A percentile compares a stretch with the other conserved stretches of the same genome.
Evolutionary conservation across 2,113 vertebrate genomes (phyloP).

Genomic region (Ia io): DNA sequence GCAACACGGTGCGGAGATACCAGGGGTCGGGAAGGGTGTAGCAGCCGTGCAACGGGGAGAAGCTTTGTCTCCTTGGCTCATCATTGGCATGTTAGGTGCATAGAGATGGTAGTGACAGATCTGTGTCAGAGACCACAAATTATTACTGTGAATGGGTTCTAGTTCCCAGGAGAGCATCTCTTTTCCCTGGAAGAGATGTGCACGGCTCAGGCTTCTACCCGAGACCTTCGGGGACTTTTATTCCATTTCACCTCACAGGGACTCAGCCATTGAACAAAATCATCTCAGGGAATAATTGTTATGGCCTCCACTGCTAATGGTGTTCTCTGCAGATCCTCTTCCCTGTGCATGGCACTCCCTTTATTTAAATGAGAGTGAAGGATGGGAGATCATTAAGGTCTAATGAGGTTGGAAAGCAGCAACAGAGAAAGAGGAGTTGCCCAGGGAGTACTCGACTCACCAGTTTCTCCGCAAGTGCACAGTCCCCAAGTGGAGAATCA

Average conservation of each 20-base stretch:
- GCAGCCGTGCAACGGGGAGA: neutral
- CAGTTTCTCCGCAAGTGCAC: neutral
- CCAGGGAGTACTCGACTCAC: neutral
- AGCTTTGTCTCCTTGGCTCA: conserved; percentile 63
- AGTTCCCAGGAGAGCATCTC: conserved; percentile 72
- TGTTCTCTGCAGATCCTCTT: conserved; percentile 41
- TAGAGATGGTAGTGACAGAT: conserved; percentile 68
- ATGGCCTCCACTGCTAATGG: conserved; percentile 50
- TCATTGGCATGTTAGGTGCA: conserved; percentile 76
- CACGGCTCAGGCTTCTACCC: conserved; percentile 70
- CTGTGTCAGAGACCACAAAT: conserved; percentile 74
- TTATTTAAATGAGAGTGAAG: conserved; percentile 44
- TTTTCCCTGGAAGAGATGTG: conserved; percentile 66
- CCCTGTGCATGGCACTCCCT: conserved; percentile 28
- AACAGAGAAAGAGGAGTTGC: neutral
- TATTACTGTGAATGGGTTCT: conserved; percentile 77
- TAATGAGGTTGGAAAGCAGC: conserved; percentile 57
- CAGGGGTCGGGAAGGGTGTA: conserved; percentile 35
- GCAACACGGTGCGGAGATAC: conserved; percentile 65
- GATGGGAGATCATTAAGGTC: conserved; percentile 36
- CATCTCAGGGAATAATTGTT: conserved; percentile 66
- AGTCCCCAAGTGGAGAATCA: neutral
- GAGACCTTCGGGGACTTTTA: conserved; percentile 65
- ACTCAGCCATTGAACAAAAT: conserved; percentile 67
- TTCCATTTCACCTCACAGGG: conserved; percentile 65